phyloP scores from a whole-genome alignment of 2,888 invertebrate species.

The Pachymerium ferrugineum region DNA sequence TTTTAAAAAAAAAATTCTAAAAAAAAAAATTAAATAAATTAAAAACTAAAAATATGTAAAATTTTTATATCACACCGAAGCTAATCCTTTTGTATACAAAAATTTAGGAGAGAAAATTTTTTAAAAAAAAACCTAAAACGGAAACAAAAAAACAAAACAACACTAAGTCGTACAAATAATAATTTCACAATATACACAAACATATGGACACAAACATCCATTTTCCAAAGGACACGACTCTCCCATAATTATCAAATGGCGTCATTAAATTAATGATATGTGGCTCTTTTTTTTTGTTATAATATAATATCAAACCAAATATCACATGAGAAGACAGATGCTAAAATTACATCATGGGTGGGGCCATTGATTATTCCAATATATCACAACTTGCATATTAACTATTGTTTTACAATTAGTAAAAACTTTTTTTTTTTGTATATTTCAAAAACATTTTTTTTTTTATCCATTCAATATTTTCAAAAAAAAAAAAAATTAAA shows the following conservation, averaged over 20 bases:
- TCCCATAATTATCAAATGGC: slow-evolving; percentile 2
- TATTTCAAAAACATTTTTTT: background rate
- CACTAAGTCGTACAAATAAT: background rate
- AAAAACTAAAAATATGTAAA: background rate
- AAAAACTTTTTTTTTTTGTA: background rate
- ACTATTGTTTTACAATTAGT: background rate
- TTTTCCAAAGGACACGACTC: background rate
- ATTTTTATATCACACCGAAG: background rate
- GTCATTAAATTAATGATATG: slow-evolving; percentile 18
- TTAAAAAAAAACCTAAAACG: background rate
- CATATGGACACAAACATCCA: slow-evolving; percentile 21
- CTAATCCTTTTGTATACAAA: slow-evolving; percentile 17
- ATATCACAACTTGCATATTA: slow-evolving; percentile 16
- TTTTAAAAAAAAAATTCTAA: background rate
- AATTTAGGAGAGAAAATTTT: background rate
- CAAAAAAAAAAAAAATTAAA: slow-evolving; percentile 5
- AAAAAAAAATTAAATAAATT: background rate
- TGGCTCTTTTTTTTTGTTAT: background rate
- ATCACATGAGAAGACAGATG: slow-evolving; percentile 14
- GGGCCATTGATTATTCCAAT: slow-evolving; percentile 5
- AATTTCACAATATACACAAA: background rate
- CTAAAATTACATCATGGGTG: slow-evolving; percentile 17
- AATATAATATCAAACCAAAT: slow-evolving; percentile 7
- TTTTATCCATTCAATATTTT: background rate
- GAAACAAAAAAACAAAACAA: background rate